phyloP scores from a whole-genome alignment of 1,140 invertebrate genomes.

The Diorhabda carinulata region DNA sequence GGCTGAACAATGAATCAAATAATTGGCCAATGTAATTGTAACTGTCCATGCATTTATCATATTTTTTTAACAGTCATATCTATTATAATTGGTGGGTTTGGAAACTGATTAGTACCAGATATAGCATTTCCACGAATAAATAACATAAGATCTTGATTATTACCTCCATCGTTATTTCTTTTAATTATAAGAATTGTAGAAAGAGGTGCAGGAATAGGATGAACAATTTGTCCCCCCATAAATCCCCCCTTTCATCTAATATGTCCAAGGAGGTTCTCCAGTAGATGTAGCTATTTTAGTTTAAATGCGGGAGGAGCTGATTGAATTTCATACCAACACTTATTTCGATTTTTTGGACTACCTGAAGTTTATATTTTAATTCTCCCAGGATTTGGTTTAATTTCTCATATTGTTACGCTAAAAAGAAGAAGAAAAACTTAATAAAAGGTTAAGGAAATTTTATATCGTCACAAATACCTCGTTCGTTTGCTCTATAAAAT shows the following conservation, averaged over 20 bases:
- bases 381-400: slow-evolving; percentile 61
- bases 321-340: slow-evolving; percentile 69
- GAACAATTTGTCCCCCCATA: slow-evolving; percentile 62
- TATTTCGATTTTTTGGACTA: slow-evolving; percentile 78
- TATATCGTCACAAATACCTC: too few species aligned
- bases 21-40: slow-evolving; percentile 57
- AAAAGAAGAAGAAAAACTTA: slow-evolving; percentile 55
- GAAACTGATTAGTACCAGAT: slow-evolving; percentile 73
- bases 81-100: slow-evolving; percentile 73
- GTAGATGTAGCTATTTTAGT: slow-evolving; percentile 69
- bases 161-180: slow-evolving; percentile 59
- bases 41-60: slow-evolving; percentile 72
- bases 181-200: slow-evolving; percentile 56
- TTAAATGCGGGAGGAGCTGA: slow-evolving; percentile 64
- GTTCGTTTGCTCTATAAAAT: too few species aligned
- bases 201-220: slow-evolving; percentile 61
- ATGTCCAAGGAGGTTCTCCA: slow-evolving; percentile 55
- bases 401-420: slow-evolving; percentile 60
- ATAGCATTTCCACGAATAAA: slow-evolving; percentile 74
- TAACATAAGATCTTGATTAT: slow-evolving; percentile 74
- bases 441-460: too few species aligned
- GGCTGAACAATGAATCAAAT: too few species aligned
- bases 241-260: slow-evolving; percentile 50
- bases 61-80: slow-evolving; percentile 80
- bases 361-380: slow-evolving; percentile 75